Evolutionary conservation across 1,140 invertebrate genomes (phyloP).

Genomic region (Leucophenga varia): DNA sequence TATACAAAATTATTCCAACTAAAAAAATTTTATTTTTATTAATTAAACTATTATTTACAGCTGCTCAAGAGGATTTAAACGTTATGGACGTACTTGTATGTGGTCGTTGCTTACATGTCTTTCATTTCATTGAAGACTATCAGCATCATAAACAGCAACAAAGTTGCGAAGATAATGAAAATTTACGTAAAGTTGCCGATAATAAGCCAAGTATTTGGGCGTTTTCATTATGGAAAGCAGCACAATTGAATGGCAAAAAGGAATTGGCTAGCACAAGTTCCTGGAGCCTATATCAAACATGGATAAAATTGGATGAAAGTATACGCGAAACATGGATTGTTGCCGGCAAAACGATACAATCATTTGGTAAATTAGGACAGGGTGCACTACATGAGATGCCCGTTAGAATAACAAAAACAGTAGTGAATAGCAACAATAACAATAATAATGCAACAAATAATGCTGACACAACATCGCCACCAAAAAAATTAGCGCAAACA

Average conservation of each 20-base stretch:
- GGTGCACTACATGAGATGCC: conserved; percentile 54
- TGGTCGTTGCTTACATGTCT: conserved; percentile 75
- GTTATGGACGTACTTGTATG: conserved; percentile 76
- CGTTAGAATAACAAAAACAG: conserved; percentile 56
- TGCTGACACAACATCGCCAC: too few species aligned
- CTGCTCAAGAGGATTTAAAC: conserved; percentile 72
- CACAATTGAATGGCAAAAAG: conserved; percentile 58
- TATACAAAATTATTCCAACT: conserved; percentile 38
- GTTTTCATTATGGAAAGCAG: conserved; percentile 77
- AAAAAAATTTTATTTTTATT: conserved; percentile 2
- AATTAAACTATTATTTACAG: conserved; percentile 35
- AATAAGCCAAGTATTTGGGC: conserved; percentile 81
- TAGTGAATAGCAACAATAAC: conserved; percentile 47
- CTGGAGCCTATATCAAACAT: conserved; percentile 79
- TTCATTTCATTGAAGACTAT: conserved; percentile 77
- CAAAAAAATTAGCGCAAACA: neutral
- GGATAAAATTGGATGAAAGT: conserved; percentile 74
- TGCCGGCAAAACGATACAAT: conserved; percentile 74
- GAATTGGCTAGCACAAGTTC: conserved; percentile 61
- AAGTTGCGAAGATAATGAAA: conserved; percentile 61
- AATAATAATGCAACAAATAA: conserved; percentile 26
- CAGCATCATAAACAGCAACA: conserved; percentile 70
- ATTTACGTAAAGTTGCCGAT: conserved; percentile 65
- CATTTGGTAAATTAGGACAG: conserved; percentile 62
- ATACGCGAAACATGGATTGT: conserved; percentile 74